Conservation (phyloP, 2,113 vertebrate genomes). For the Motacilla alba region DNA sequence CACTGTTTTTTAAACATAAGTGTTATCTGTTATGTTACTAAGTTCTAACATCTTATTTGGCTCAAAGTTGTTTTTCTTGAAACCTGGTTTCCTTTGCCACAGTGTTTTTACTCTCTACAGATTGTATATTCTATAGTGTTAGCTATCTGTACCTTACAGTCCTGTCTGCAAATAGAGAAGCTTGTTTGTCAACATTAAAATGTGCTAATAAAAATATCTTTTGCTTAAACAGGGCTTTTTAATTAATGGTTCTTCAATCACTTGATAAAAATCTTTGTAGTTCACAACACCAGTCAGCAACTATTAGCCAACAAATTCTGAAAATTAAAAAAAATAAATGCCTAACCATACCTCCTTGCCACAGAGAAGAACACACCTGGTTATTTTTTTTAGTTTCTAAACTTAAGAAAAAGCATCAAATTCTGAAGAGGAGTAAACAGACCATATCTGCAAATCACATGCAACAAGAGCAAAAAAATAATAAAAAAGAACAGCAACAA, state of each 20-base stretch:
- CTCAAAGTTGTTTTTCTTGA: neutral
- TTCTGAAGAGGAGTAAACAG: neutral
- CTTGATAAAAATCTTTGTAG: neutral
- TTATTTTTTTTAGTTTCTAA: neutral
- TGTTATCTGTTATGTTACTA: neutral
- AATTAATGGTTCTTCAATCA: neutral
- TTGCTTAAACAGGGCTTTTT: neutral
- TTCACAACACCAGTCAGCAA: neutral
- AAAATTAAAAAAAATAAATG: neutral
- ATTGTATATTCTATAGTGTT: neutral
- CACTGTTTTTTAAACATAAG: neutral
- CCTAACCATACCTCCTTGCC: neutral
- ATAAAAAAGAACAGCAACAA: neutral
- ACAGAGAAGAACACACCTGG: neutral
- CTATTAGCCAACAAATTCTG: neutral
- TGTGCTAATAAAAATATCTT: conserved; percentile 14
- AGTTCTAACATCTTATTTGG: neutral
- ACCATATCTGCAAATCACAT: neutral
- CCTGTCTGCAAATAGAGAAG: neutral
- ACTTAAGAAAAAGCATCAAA: neutral
- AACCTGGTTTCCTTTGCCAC: neutral
- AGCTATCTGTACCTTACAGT: neutral
- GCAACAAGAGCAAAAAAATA: neutral
- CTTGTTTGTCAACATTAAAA: neutral
- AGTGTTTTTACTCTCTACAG: neutral